Evolutionary conservation across 2,113 vertebrate genomes (phyloP).

Genomic region (Rhabdomys dilectus): DNA sequence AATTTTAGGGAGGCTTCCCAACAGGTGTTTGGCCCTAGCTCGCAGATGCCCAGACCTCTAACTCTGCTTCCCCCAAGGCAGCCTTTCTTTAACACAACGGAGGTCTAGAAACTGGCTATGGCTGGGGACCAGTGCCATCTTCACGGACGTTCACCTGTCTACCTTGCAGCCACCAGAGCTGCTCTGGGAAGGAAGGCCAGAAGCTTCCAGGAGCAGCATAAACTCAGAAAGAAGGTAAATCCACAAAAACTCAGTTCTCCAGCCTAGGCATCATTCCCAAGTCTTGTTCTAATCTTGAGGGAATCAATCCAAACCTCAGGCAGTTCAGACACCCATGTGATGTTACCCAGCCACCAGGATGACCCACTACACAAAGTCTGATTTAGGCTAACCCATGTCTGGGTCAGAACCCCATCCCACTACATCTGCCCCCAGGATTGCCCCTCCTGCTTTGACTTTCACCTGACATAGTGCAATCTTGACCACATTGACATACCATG

Average conservation of each 20-base stretch:
- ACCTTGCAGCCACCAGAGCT: not conserved
- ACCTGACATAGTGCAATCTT: fast-evolving
- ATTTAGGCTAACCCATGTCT: fast-evolving
- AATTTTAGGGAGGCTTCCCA: not conserved
- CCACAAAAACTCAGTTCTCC: not conserved
- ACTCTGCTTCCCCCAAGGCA: not conserved
- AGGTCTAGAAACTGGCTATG: too few species aligned
- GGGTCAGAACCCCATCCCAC: fast-evolving
- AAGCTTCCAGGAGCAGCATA: not conserved
- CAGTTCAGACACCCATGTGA: not conserved
- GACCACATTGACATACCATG: too few species aligned
- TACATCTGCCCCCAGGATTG: not conserved
- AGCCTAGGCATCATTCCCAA: not conserved
- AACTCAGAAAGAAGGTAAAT: not conserved
- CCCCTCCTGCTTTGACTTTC: not conserved
- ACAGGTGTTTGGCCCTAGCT: not conserved
- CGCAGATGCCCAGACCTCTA: not conserved
- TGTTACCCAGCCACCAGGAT: not conserved
- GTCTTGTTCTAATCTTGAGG: fast-evolving
- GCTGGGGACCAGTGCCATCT: not conserved
- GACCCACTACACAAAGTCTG: not conserved
- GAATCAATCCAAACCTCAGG: not conserved
- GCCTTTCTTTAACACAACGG: not conserved
- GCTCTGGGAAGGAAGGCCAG: not conserved
- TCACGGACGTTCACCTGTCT: not conserved